Conservation (phyloP, 1,140 invertebrate genomes). For the Neocloeon triangulifer region DNA sequence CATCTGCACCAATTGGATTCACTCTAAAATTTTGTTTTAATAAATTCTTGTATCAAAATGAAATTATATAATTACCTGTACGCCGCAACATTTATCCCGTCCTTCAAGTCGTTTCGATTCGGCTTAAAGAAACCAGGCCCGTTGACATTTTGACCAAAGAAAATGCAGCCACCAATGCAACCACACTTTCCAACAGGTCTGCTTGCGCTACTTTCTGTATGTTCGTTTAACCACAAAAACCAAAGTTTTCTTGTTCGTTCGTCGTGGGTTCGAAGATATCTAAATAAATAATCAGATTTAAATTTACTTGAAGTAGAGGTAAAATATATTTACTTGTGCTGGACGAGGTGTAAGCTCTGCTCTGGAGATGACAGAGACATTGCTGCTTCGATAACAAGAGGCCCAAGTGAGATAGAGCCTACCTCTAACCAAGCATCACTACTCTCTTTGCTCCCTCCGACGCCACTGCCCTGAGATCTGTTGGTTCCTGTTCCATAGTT, state of each 20-base stretch:
- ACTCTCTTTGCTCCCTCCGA: slow-evolving; percentile 22
- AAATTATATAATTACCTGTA: slow-evolving; percentile 26
- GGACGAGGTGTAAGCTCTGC: slow-evolving; percentile 48
- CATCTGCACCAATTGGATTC: slow-evolving; percentile 21
- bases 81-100: slow-evolving; percentile 60
- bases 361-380: slow-evolving; percentile 52
- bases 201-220: slow-evolving; percentile 15
- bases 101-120: slow-evolving; percentile 46
- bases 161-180: slow-evolving; percentile 81
- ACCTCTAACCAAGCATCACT: slow-evolving; percentile 79
- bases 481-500: slow-evolving; percentile 14
- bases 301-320: slow-evolving; percentile 2
- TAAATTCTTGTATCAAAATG: not conserved
- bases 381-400: slow-evolving; percentile 80
- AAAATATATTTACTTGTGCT: slow-evolving; percentile 34
- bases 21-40: not conserved
- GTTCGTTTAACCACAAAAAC: slow-evolving; percentile 73
- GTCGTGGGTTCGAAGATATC: slow-evolving; percentile 75
- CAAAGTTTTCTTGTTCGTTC: slow-evolving; percentile 66
- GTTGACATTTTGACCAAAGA: slow-evolving; percentile 79
- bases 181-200: slow-evolving; percentile 54
- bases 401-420: slow-evolving; percentile 70
- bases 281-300: slow-evolving; percentile 12
- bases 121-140: slow-evolving; percentile 74
- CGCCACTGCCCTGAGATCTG: slow-evolving; percentile 26